Base-by-base conservation (phyloP, 1,140 invertebrate genomes). In the Nasonia longicornis region DNA sequence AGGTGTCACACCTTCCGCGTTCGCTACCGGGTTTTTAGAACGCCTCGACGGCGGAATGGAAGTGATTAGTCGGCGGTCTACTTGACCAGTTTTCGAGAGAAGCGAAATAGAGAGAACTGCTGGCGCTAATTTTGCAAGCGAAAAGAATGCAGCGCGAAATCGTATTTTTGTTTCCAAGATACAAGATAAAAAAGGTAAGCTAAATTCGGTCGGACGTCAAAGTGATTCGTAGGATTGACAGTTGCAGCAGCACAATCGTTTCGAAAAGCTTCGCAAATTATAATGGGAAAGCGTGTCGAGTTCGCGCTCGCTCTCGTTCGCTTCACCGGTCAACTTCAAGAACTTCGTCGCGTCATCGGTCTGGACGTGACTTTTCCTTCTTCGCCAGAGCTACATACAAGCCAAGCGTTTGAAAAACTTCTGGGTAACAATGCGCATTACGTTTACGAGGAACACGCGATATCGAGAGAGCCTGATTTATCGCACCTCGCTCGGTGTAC, bases 251-350 rank as follows among this genome's bases (percentile, higher is more conserved):
- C 14, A 7, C 38, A n/a, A 58, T 58, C n/a, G 14, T 52, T 73
- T 45, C 42, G 71, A 22, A 73, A 73, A 45, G 38, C 45, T 48
- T 8, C 20, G 11, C n/a, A 29, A 73, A 73, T 73, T 73, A 35
- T 35, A 73, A 52, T 73, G 71, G 22, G 38, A 73, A 73, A 73
- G 71, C 71, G 42, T 73, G 71, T 73, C 71, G 71, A 31, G n/a
- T 20, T n/a, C 71, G 16, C 35, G 70, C 16, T n/a, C 16, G 45
- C 71, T 73, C 42, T 45, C 52, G 52, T 58, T 48, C 52, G 52
- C 16, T 58, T 58, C 52, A 58, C 4, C 20, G 20, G 6, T 6
- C 52, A 58, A 58, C 52, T 58, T 58, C 52, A 7, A 58, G 52
- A n/a, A 58, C 16, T 20, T 58, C 6, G 16, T 58, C 52, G 45